These are phyloP conservation scores for Gonioctena quinquepunctata DNA, from an alignment of 1,140 invertebrate genomes.

Conservation along the genomic window DNA sequence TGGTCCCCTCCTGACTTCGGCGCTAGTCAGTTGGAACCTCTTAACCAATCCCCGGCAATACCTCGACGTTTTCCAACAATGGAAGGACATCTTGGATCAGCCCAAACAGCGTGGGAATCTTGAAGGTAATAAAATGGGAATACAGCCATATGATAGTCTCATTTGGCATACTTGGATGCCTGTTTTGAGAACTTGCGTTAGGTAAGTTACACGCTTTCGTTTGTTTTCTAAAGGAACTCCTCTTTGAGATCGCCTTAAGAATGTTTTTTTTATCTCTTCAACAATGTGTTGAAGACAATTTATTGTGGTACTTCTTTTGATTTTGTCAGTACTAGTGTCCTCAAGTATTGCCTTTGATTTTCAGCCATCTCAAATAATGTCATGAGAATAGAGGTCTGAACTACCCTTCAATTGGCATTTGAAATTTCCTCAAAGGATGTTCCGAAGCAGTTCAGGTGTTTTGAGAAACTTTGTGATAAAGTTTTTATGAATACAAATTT, in stretches of 20 bases:
- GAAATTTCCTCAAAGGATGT: too few relatives aligned
- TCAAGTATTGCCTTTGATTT: too few relatives aligned
- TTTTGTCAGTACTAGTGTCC: too few relatives aligned
- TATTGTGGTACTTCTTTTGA: too few relatives aligned
- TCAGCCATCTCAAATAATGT: too few relatives aligned
- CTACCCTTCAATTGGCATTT: too few relatives aligned
- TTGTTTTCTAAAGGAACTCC: conserved; percentile 4
- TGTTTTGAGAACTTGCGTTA: conserved; percentile 69
- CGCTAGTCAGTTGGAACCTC: conserved; percentile 75
- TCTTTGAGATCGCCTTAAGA: background rate
- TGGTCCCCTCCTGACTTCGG: conserved; percentile 68
- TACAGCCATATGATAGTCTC: conserved; percentile 78
- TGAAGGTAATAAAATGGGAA: conserved; percentile 59
- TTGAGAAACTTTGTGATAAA: too few relatives aligned
- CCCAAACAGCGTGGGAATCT: conserved; percentile 49
- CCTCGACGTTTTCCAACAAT: conserved; percentile 70
- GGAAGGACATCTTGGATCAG: conserved; percentile 70
- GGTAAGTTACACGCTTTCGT: conserved; percentile 57
- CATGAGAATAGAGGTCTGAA: too few relatives aligned
- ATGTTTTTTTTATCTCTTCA: background rate
- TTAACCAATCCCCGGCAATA: conserved; percentile 67
- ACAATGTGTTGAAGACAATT: too few relatives aligned
- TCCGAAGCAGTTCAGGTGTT: too few relatives aligned
- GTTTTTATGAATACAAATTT: too few relatives aligned
- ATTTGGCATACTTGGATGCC: conserved; percentile 93